Evolutionary conservation across 2,888 invertebrate genomes (phyloP).

Genomic region (Phoenoteleia sp.): DNA sequence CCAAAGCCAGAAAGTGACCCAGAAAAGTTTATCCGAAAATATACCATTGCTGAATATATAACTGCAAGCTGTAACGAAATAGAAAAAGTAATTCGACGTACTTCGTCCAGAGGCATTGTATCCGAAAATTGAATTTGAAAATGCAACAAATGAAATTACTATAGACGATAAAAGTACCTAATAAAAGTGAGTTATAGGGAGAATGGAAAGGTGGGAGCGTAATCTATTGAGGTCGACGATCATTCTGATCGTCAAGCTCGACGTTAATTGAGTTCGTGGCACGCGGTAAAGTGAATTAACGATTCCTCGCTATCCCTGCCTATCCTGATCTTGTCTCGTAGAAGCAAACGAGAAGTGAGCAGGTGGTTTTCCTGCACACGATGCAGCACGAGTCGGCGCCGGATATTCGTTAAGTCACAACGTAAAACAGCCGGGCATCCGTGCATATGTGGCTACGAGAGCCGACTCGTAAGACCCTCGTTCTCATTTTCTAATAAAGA

Average conservation of each 20-base stretch:
- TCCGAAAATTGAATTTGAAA: conserved; percentile 62
- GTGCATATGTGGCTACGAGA: conserved; percentile 69
- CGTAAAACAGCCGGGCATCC: conserved; percentile 73
- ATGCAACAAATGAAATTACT: conserved; percentile 66
- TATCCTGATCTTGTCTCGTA: conserved; percentile 68
- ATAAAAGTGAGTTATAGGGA: conserved; percentile 64
- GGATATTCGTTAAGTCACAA: conserved; percentile 47
- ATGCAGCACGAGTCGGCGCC: conserved; percentile 44
- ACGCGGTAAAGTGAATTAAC: conserved; percentile 83
- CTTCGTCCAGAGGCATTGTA: conserved; percentile 21
- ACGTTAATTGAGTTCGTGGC: conserved; percentile 84
- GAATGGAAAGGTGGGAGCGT: conserved; percentile 40
- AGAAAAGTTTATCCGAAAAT: background rate
- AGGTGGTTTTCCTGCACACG: conserved; percentile 66
- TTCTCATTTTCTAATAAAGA: conserved; percentile 69
- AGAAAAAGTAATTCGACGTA: conserved; percentile 29
- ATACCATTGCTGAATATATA: background rate
- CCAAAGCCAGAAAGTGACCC: background rate
- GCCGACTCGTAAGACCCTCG: conserved; percentile 67
- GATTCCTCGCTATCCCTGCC: conserved; percentile 76
- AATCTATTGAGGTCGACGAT: conserved; percentile 72
- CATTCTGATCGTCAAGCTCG: conserved; percentile 81
- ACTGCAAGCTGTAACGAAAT: conserved; percentile 1
- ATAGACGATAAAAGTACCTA: conserved; percentile 70
- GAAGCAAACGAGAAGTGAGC: conserved; percentile 71